These are phyloP conservation scores for Torymus aiolomorphi DNA, from an alignment of 2,888 invertebrate genomes.

Conservation along the genomic window DNA sequence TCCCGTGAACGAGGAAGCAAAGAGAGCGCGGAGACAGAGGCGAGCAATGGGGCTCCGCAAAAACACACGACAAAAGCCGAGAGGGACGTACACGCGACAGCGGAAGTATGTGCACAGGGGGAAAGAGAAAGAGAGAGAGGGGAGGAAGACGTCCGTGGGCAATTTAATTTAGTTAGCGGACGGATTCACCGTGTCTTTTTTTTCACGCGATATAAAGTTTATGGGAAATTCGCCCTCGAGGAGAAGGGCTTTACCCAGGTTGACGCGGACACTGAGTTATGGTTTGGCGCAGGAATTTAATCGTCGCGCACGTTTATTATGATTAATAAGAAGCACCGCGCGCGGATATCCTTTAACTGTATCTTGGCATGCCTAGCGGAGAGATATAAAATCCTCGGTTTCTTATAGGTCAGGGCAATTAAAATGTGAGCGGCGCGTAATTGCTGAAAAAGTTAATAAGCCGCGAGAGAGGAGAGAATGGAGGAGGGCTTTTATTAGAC, in stretches of 20 bases:
- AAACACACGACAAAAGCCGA: neutral
- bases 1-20: conserved; percentile 47
- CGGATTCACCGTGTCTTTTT: neutral
- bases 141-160: conserved; percentile 7
- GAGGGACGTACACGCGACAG: neutral
- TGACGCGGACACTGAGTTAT: too few relatives aligned
- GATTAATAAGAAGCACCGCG: too few relatives aligned
- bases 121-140: neutral
- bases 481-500: too few relatives aligned
- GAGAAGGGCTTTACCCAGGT: too few relatives aligned
- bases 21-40: conserved; percentile 43
- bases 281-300: too few relatives aligned
- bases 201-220: neutral
- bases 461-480: too few relatives aligned
- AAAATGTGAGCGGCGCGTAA: neutral
- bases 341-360: too few relatives aligned
- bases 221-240: too few relatives aligned
- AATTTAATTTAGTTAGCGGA: conserved; percentile 21
- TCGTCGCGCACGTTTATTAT: too few relatives aligned
- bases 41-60: neutral
- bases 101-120: neutral
- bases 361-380: too few relatives aligned
- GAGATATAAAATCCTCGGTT: too few relatives aligned
- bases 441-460: neutral
- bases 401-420: neutral